phyloP scores from a whole-genome alignment of 2,797 vertebrate species.

The Propithecus deckenii region DNA sequence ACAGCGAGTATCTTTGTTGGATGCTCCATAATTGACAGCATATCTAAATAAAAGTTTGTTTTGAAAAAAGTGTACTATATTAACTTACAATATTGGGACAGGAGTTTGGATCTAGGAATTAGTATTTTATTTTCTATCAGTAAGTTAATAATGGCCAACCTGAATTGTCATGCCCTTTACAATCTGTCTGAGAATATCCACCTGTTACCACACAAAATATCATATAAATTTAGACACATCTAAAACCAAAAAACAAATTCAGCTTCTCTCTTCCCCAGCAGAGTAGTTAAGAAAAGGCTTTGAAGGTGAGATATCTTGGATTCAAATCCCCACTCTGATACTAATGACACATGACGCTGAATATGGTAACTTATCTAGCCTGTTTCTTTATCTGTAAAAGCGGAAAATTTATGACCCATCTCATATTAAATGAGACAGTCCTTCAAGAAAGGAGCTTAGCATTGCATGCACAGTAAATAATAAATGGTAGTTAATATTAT shows the following conservation, averaged over 20 bases:
- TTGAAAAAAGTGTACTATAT: background rate
- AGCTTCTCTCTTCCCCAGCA: background rate
- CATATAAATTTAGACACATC: slow-evolving; percentile 1
- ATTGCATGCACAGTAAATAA: background rate
- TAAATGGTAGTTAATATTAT: background rate
- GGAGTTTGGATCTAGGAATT: background rate
- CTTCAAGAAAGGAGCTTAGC: background rate
- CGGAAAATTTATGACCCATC: background rate
- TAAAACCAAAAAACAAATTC: background rate
- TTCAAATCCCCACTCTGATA: background rate
- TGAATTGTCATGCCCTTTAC: background rate
- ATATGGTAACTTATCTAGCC: background rate
- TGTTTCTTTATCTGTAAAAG: background rate
- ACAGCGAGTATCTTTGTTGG: background rate
- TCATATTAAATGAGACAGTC: background rate
- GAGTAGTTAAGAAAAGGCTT: background rate
- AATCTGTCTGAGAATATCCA: background rate
- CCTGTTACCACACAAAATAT: background rate
- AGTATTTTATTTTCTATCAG: background rate
- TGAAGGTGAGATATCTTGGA: background rate
- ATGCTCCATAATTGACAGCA: background rate
- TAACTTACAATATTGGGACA: background rate
- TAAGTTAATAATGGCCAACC: background rate
- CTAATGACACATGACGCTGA: background rate
- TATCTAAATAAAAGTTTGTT: background rate